Evolutionary conservation across 1,140 invertebrate genomes (phyloP), one percentile per base, ranked within the genome.

Genomic region (Rhysida immarginata): DNA sequence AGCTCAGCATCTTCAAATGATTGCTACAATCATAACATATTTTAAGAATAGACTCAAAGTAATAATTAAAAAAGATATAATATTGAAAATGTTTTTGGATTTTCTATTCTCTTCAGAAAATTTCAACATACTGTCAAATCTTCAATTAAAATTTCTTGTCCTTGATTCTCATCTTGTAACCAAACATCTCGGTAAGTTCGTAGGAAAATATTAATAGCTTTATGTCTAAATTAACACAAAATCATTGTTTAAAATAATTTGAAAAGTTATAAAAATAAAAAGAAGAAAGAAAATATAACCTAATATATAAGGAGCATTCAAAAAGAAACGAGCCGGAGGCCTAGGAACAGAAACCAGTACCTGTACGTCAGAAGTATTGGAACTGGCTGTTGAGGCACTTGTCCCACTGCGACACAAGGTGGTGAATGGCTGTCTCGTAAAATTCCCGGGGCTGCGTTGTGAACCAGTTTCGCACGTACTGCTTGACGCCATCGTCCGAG

Each of bases 131-230:
- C 84, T 54, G 90, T 94, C 1, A 96, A 74, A 73, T 96, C 89
- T 76, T 95, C 90, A 66, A 97, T 95, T 80, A 96, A 87, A n/a
- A 93, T 80, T 76, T 96, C 93, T 72, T 96, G 91, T 2, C 91
- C 93, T 5, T 87, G 81, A 63, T 96, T 95, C 70, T 96, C 93
- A 67, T 94, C 92, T 66, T 86, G 81, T 48, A 99, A 75, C 96
- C 96, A 99, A 48, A 92, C 73, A 62, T 94, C 85, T 62, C 84
- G 84, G 69, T 98, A 99, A 0, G 89, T 88, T 59, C 87, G 78
- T 35, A 94, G 79, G 74, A 99, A 99, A 63, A 99, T 87, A 67
- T 99, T 99, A 64, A 97, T 96, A 13, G 87, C 93, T 43, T 94
- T 84, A 79, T 99, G 96, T 71, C 95, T 97, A 72, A 57, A 74